Percentiles rank a stretch among this genome's conserved stretches.
Conservation (phyloP, 2,113 vertebrate genomes). For the Austrofundulus limnaeus region DNA sequence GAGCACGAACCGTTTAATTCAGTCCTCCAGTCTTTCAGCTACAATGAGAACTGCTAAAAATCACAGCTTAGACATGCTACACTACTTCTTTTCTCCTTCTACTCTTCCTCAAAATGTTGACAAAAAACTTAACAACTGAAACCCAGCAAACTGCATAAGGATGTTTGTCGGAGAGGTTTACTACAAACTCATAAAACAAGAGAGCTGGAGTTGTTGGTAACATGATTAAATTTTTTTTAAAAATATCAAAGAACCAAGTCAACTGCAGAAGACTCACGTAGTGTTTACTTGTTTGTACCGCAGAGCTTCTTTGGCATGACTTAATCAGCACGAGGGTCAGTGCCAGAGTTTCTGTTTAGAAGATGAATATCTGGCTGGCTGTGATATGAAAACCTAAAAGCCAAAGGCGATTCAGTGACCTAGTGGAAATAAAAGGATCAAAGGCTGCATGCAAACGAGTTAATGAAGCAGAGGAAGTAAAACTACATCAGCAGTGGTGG, state of each 20-base stretch:
- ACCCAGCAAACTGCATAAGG: not conserved
- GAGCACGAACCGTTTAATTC: not conserved
- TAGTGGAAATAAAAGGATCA: not conserved
- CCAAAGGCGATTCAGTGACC: not conserved
- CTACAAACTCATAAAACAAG: not conserved
- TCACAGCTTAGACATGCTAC: not conserved
- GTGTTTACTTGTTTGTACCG: not conserved
- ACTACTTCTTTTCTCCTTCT: no score
- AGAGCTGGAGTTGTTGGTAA: not conserved
- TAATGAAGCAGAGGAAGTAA: slow-evolving; percentile 18
- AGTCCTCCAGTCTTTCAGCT: no score
- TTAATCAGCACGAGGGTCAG: slow-evolving; percentile 3
- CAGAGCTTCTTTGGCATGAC: not conserved
- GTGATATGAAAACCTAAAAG: slow-evolving; percentile 14
- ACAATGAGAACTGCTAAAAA: not conserved
- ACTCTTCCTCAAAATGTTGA: no score
- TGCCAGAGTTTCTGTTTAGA: not conserved
- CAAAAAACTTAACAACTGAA: not conserved
- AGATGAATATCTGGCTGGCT: slow-evolving; percentile 12
- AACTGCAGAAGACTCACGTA: not conserved
- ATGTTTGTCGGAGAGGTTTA: not conserved
- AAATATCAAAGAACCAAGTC: not conserved
- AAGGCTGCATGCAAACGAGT: slow-evolving; percentile 13
- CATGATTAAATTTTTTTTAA: no score
- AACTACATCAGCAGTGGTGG: not conserved